Percentiles rank a stretch among this genome's conserved stretches.
Evolutionary conservation across 2,113 vertebrate species (phyloP).

Genomic region (Turnix velox): DNA sequence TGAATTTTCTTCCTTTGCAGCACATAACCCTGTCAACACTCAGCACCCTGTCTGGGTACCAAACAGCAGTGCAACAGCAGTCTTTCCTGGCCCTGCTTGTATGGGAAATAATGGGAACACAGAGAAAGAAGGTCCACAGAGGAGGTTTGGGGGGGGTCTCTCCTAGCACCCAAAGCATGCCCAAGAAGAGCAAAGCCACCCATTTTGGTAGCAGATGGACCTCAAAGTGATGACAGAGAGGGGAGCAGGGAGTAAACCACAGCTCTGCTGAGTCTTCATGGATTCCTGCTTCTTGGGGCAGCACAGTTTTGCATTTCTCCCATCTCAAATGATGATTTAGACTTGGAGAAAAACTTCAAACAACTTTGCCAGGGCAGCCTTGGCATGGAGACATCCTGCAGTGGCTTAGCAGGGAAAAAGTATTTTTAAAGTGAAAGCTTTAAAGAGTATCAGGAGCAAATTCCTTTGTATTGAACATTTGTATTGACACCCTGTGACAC

Average conservation of each 20-base stretch:
- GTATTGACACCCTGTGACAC: neutral
- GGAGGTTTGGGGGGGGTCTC: neutral
- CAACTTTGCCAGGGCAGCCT: neutral
- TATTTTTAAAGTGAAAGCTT: neutral
- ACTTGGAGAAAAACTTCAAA: neutral
- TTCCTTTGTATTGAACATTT: neutral
- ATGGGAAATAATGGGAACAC: neutral
- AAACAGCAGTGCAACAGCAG: neutral
- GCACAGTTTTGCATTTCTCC: neutral
- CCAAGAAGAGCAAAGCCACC: neutral
- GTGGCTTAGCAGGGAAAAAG: neutral
- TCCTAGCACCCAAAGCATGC: neutral
- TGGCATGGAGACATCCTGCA: accelerated
- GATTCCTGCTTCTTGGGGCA: neutral
- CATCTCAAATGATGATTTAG: neutral
- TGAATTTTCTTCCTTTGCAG: neutral
- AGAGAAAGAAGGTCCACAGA: neutral
- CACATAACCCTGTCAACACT: neutral
- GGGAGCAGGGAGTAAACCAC: neutral
- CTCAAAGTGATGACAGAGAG: neutral
- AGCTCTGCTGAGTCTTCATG: neutral
- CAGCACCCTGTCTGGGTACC: neutral
- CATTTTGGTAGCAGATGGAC: neutral
- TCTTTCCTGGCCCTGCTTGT: neutral
- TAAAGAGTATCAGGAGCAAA: neutral